Conservation (phyloP, 2,797 vertebrate species). For the Artibeus lituratus region DNA sequence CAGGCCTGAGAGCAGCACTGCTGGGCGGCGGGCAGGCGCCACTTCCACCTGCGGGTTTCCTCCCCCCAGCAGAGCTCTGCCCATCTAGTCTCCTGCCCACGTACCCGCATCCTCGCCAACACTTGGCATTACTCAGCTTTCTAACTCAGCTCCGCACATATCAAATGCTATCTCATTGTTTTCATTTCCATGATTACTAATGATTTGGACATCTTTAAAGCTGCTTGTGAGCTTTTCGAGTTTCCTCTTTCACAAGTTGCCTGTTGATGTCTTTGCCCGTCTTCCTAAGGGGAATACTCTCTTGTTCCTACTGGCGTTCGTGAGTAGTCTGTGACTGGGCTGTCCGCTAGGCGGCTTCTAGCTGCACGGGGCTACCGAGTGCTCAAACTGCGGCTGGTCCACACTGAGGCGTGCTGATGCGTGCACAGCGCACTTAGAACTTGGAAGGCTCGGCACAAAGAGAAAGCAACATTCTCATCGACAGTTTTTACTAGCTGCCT, state of each 20-base stretch:
- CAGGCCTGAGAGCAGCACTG: neutral
- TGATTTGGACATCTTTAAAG: neutral
- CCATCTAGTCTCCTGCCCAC: fast-evolving
- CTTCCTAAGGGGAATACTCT: neutral
- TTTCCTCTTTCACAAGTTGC: neutral
- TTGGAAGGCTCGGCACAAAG: neutral
- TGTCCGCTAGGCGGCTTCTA: neutral
- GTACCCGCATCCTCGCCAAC: neutral
- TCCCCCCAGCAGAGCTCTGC: neutral
- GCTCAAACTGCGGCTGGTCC: neutral
- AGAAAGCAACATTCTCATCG: neutral
- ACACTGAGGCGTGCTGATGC: neutral
- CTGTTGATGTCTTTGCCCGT: neutral
- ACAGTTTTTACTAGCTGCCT: neutral
- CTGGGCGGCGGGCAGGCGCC: fast-evolving
- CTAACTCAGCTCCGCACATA: neutral
- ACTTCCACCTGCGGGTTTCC: neutral
- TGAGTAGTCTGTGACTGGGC: no score
- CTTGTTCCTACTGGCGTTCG: neutral
- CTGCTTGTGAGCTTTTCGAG: neutral
- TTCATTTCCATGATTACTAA: neutral
- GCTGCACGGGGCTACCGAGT: fast-evolving
- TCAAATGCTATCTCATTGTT: neutral
- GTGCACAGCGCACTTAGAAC: neutral
- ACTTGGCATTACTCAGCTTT: no score